phyloP scores from a whole-genome alignment of 2,888 invertebrate species.

The Drosophila atroscutellata region DNA sequence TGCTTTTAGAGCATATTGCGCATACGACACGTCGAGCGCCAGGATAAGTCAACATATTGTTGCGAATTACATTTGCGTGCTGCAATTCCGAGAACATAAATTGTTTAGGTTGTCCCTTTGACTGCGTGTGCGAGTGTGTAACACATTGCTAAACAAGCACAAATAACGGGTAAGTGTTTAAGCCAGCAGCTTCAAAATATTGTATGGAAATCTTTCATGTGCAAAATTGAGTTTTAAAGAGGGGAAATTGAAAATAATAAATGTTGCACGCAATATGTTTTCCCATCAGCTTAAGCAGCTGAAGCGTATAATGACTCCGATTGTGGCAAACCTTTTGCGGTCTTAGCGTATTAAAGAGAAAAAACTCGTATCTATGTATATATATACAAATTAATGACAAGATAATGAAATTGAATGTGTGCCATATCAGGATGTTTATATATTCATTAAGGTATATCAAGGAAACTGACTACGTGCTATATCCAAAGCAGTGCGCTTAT shows the following conservation, averaged over 20 bases:
- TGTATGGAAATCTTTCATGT: not conserved
- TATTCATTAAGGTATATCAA: not conserved
- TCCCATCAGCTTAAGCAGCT: not conserved
- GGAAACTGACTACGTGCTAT: not conserved
- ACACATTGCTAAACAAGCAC: slow-evolving; percentile 29
- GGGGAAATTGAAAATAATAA: not conserved
- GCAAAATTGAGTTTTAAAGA: slow-evolving; percentile 13
- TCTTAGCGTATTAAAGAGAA: not conserved
- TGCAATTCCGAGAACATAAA: slow-evolving; percentile 43
- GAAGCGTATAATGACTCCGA: not conserved
- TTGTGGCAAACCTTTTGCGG: not conserved
- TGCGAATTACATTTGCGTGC: slow-evolving; percentile 58
- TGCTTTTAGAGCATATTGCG: slow-evolving; percentile 70
- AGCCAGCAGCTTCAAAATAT: not conserved
- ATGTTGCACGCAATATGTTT: not conserved
- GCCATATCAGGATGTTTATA: not conserved
- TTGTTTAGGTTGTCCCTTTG: slow-evolving; percentile 21
- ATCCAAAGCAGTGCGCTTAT: not conserved
- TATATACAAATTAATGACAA: not conserved
- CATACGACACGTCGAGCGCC: slow-evolving; percentile 73
- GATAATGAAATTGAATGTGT: not conserved
- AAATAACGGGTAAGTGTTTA: slow-evolving; percentile 45
- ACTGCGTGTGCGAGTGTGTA: not conserved
- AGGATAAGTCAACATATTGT: slow-evolving; percentile 70
- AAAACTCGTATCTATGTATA: not conserved